These are phyloP conservation scores for Burhinus oedicnemus DNA, from an alignment of 2,113 vertebrate genomes.

Conservation along the genomic window DNA sequence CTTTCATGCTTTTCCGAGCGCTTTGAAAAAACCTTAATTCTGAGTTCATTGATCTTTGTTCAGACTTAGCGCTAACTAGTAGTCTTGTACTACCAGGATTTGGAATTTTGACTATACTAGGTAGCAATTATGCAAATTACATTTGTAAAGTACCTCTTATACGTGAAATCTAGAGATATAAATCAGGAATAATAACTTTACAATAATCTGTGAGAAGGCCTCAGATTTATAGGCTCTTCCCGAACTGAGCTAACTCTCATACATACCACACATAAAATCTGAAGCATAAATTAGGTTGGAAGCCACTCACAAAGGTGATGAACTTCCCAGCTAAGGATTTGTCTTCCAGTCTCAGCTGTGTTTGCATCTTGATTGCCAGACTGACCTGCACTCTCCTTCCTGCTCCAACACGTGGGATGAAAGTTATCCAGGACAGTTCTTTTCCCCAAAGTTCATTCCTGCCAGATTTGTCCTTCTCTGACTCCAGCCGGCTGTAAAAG, in stretches of 20 bases:
- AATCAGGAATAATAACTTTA: background rate
- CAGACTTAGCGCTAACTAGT: background rate
- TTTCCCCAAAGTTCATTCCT: background rate
- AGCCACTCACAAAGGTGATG: background rate
- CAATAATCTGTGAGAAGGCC: background rate
- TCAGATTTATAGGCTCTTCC: background rate
- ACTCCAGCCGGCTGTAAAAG: background rate
- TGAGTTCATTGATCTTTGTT: background rate
- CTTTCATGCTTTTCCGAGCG: background rate
- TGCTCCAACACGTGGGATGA: background rate
- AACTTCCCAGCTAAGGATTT: background rate
- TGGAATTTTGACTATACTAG: background rate
- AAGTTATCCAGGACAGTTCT: background rate
- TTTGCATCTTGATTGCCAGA: background rate
- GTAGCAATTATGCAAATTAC: background rate
- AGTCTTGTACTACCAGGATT: background rate
- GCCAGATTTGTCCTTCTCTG: background rate
- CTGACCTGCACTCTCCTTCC: background rate
- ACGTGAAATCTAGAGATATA: background rate
- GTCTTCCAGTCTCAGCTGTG: background rate
- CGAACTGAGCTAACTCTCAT: background rate
- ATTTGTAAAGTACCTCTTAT: background rate
- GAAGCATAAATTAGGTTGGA: background rate
- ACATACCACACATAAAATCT: background rate
- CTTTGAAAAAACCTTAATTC: background rate